phyloP scores from a whole-genome alignment of 1,140 invertebrate genomes.

The Magallana ariakensis region DNA sequence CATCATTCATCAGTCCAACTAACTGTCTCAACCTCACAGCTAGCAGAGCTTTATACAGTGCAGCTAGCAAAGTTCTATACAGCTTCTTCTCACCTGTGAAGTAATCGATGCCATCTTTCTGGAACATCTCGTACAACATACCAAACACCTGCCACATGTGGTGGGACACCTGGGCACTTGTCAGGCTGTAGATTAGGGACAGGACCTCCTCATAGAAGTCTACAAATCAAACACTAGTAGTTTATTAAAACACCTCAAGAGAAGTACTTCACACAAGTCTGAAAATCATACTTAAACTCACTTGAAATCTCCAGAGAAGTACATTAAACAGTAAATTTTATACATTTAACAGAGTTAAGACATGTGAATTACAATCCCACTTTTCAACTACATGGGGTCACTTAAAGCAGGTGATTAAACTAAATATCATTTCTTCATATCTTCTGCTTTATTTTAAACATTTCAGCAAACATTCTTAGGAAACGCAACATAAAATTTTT shows the following conservation, averaged over 20 bases:
- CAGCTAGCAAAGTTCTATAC: not conserved
- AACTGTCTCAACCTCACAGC: not conserved
- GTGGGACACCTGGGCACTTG: slow-evolving; percentile 91
- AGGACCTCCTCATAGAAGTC: slow-evolving; percentile 91
- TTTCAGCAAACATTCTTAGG: too few relatives aligned
- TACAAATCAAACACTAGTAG: slow-evolving; percentile 78
- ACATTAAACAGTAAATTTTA: too few relatives aligned
- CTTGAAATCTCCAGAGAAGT: too few relatives aligned
- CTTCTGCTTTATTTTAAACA: too few relatives aligned
- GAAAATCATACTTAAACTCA: too few relatives aligned
- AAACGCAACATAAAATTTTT: slow-evolving; percentile 24
- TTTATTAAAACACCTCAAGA: not conserved
- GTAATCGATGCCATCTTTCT: slow-evolving; percentile 97
- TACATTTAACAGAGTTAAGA: too few relatives aligned
- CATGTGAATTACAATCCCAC: too few relatives aligned
- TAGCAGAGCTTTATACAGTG: not conserved
- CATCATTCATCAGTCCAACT: slow-evolving; percentile 41
- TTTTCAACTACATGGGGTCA: too few relatives aligned
- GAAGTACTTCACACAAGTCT: not conserved
- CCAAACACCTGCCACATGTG: slow-evolving; percentile 98
- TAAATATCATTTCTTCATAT: too few relatives aligned
- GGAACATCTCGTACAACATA: slow-evolving; percentile 92
- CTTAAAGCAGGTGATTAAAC: too few relatives aligned
- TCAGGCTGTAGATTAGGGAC: slow-evolving; percentile 94
- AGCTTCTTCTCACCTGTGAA: slow-evolving; percentile 85